Conservation (phyloP, 1,140 invertebrate genomes). For the Conus betulinus region DNA sequence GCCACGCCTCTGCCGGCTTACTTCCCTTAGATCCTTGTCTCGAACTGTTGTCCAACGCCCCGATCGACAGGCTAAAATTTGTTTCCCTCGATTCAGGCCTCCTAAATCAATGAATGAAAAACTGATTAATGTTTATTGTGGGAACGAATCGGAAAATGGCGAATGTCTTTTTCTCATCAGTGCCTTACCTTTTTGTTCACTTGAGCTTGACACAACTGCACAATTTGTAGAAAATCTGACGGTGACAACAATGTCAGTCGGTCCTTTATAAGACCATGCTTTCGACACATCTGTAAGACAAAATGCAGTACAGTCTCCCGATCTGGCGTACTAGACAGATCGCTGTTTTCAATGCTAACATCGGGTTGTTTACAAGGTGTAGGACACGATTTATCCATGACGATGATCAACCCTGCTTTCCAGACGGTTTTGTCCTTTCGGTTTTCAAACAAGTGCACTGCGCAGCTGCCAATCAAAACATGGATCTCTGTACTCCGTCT, state of each 20-base stretch:
- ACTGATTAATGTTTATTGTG: too few relatives aligned
- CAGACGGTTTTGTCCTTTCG: neutral
- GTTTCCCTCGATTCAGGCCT: too few relatives aligned
- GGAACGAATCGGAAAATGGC: too few relatives aligned
- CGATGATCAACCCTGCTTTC: neutral
- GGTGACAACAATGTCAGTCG: constrained; percentile 53
- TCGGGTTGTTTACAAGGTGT: neutral
- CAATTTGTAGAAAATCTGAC: constrained; percentile 59
- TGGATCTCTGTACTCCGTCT: neutral
- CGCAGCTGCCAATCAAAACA: constrained; percentile 10
- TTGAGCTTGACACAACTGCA: constrained; percentile 61
- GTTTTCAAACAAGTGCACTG: neutral
- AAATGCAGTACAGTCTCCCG: constrained; percentile 40
- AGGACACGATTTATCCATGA: neutral
- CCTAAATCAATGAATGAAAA: too few relatives aligned
- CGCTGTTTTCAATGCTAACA: neutral
- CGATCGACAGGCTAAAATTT: too few relatives aligned
- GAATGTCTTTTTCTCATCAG: too few relatives aligned
- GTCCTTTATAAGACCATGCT: constrained; percentile 56
- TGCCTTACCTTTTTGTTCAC: constrained; percentile 61
- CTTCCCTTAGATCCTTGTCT: too few relatives aligned
- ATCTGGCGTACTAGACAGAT: neutral
- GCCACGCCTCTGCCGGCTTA: too few relatives aligned
- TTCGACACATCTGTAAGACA: constrained; percentile 51
- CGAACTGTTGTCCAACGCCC: too few relatives aligned